Evolutionary conservation across 2,113 vertebrate genomes (phyloP).

Genomic region (Phrynosoma blainvillii): DNA sequence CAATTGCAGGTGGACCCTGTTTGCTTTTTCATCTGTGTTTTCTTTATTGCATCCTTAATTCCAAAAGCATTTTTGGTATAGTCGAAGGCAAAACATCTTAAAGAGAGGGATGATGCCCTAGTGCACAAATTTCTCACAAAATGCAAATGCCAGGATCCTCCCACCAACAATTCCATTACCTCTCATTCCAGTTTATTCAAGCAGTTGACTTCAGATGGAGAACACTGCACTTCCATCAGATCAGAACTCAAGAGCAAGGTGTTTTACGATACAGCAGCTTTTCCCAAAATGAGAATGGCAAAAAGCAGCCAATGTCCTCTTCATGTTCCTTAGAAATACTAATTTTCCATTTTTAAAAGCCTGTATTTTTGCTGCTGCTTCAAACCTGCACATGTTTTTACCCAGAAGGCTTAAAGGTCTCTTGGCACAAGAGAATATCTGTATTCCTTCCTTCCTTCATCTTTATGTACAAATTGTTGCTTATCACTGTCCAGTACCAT

Average conservation of each 20-base stretch:
- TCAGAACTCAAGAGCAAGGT: neutral
- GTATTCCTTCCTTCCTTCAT: too few relatives aligned
- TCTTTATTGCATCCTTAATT: neutral
- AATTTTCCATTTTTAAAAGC: neutral
- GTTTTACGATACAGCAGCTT: neutral
- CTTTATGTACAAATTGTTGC: too few relatives aligned
- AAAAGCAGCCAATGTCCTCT: neutral
- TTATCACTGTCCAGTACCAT: neutral
- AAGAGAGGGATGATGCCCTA: constrained; percentile 1
- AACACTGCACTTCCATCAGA: neutral
- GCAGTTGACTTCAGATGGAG: neutral
- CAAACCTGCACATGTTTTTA: neutral
- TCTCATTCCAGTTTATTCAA: neutral
- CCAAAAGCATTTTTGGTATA: constrained; percentile 9
- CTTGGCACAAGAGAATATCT: too few relatives aligned
- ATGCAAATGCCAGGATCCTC: neutral
- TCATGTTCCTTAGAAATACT: neutral
- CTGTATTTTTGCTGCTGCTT: neutral
- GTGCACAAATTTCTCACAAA: constrained; percentile 37
- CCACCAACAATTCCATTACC: neutral
- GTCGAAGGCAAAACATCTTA: neutral
- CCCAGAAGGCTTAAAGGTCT: neutral
- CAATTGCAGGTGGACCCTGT: neutral
- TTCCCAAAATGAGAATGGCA: neutral
- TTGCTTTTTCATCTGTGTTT: neutral